phyloP scores from a whole-genome alignment of 2,888 invertebrate genomes.

The Drosophila villosipedis region DNA sequence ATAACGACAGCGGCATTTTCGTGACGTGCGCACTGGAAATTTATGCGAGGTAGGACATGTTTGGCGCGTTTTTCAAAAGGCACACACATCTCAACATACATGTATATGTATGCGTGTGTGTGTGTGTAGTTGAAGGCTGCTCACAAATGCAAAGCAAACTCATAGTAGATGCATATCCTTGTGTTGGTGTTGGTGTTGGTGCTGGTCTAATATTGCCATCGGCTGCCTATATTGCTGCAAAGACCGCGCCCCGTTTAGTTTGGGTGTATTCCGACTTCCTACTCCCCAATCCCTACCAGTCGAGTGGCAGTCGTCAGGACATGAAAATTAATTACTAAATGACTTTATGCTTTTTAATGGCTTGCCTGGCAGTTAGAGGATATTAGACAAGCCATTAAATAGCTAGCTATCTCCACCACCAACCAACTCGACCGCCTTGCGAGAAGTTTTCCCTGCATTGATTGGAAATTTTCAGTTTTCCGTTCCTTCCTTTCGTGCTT shows the following conservation, averaged over 20 bases:
- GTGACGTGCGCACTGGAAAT: conserved; percentile 82
- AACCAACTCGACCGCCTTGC: conserved; percentile 8
- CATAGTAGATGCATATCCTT: conserved; percentile 24
- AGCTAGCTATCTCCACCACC: conserved; percentile 47
- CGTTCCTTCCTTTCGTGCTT: neutral
- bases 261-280: neutral
- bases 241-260: conserved; percentile 52
- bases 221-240: conserved; percentile 17
- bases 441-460: conserved; percentile 26
- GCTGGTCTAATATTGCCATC: conserved; percentile 38
- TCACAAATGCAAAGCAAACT: conserved; percentile 44
- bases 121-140: conserved; percentile 60
- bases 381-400: conserved; percentile 80
- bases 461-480: conserved; percentile 37
- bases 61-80: conserved; percentile 80
- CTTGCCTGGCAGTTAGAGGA: conserved; percentile 75
- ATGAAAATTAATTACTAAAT: conserved; percentile 80
- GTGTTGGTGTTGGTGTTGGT: conserved; percentile 24
- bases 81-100: conserved; percentile 20
- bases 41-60: conserved; percentile 83
- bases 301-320: conserved; percentile 53
- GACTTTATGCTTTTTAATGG: conserved; percentile 81
- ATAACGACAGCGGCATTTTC: conserved; percentile 45
- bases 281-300: conserved; percentile 2
- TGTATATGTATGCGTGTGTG: conserved; percentile 9